Conservation (phyloP, 2,888 invertebrate species). For the Morinoia aosen region DNA sequence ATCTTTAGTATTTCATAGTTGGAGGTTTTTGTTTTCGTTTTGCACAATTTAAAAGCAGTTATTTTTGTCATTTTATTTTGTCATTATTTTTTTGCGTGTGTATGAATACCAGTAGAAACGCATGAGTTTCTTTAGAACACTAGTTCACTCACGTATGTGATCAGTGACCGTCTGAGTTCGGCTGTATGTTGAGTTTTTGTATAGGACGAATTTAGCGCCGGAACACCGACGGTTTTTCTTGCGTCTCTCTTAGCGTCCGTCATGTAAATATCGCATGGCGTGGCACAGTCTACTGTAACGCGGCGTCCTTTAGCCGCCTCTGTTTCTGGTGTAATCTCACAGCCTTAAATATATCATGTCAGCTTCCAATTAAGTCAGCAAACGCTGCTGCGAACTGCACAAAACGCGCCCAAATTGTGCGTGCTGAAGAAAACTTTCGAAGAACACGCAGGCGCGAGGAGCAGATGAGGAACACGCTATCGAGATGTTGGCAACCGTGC, state of each 20-base stretch:
- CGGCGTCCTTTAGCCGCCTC: background rate
- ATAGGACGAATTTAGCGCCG: background rate
- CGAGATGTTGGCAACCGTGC: constrained; percentile 48
- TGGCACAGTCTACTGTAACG: background rate
- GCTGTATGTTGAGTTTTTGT: background rate
- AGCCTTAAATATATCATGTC: constrained; percentile 14
- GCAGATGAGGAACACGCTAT: constrained; percentile 38
- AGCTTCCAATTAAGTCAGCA: constrained; percentile 38
- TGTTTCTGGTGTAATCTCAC: background rate
- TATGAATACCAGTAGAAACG: background rate
- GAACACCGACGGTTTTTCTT: background rate
- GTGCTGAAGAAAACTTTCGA: constrained; percentile 29
- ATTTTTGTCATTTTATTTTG: background rate
- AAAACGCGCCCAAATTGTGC: constrained; percentile 6
- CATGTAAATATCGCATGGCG: background rate
- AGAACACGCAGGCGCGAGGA: background rate
- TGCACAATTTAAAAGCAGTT: background rate
- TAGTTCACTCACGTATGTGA: background rate
- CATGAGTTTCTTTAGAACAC: background rate
- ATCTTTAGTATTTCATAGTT: background rate
- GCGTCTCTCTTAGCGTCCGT: constrained; percentile 23
- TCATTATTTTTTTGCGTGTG: background rate
- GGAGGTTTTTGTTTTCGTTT: background rate
- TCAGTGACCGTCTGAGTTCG: background rate
- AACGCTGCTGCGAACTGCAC: background rate